Evolutionary conservation across 2,797 vertebrate genomes (phyloP), one percentile per base, ranked within the genome.

Genomic region (Hoplostethus mediterraneus): DNA sequence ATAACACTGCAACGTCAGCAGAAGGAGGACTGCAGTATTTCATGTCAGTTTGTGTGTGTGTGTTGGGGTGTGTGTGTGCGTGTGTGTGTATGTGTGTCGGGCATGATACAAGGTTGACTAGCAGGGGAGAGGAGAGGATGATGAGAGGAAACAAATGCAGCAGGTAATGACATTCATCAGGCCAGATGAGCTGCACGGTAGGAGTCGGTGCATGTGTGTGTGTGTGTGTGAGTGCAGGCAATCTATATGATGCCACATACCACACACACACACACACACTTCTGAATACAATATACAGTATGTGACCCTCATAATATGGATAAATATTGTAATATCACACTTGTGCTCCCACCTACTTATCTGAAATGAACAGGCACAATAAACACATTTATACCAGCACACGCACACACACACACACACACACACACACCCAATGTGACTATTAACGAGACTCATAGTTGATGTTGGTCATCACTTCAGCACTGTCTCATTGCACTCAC

Each of bases 111-210:
- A 71, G 48, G 55, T 36, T 75, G 70, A 58, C n/a, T 44, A 42
- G 49, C 63, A 58, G 70, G 52, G 54, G 6, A 64, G 68, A 75
- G 45, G 31, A 56, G 68, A 81, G 48, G 60, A 80, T 42, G 38
- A 76, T 71, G 77, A 78, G 60, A 70, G 61, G 77, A 82, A 73
- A 76, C 70, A 81, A 85, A 75, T 82, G 74, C 63, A 62, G 71
- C 54, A 69, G 77, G 68, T 87, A 72, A 84, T 70, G 75, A 67
- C 66, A 81, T 85, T 80, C 76, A 83, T 81, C 79, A 77, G 71
- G 60, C 52, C 66, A 68, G 62, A 70, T 80, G 71, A 79, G 66
- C 40, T 44, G 45, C 58, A 63, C 14, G 30, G 49, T 17, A 59
- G 67, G 58, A 49, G 33, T 72, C 48, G 67, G 25, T 55, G 47